Evolutionary conservation across 2,888 invertebrate species (phyloP).

Genomic region (Diarsia dahlii): DNA sequence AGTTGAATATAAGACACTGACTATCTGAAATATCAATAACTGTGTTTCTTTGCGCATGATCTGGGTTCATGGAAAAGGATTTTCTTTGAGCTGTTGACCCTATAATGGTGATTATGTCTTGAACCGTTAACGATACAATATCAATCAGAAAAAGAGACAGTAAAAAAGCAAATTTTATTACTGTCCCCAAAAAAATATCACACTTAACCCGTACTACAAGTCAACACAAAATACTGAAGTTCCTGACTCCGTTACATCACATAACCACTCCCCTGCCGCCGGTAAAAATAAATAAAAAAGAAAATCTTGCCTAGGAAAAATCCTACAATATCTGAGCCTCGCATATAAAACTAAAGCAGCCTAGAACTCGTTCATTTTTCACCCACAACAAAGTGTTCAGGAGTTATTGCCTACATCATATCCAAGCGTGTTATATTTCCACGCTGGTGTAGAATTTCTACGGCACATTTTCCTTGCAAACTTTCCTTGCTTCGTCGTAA

Average conservation of each 20-base stretch:
- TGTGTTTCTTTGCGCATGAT: too few species aligned
- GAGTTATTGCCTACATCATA: slow-evolving; percentile 70
- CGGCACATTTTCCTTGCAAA: slow-evolving; percentile 31
- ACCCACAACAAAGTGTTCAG: slow-evolving; percentile 70
- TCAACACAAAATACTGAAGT: slow-evolving; percentile 9
- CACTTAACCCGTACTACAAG: not conserved
- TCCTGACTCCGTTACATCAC: slow-evolving; percentile 17
- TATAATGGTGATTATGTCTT: not conserved
- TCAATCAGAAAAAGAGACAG: not conserved
- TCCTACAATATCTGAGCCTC: slow-evolving; percentile 12
- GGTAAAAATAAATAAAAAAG: slow-evolving; percentile 40
- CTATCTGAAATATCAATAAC: too few species aligned
- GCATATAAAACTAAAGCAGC: slow-evolving; percentile 64
- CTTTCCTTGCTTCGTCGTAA: slow-evolving; percentile 15
- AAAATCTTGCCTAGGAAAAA: slow-evolving; percentile 29
- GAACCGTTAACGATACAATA: not conserved
- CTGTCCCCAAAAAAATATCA: slow-evolving; percentile 9
- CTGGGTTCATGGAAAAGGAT: too few species aligned
- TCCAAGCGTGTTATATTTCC: slow-evolving; percentile 70
- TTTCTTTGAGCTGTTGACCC: too few species aligned
- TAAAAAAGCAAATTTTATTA: not conserved
- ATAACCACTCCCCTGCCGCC: slow-evolving; percentile 21
- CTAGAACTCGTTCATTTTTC: slow-evolving; percentile 71
- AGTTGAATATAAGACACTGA: too few species aligned
- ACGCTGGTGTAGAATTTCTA: slow-evolving; percentile 35